Percentiles rank a stretch among this genome's conserved stretches.
phyloP scores from a whole-genome alignment of 2,113 vertebrate genomes.

The Clarias gariepinus region DNA sequence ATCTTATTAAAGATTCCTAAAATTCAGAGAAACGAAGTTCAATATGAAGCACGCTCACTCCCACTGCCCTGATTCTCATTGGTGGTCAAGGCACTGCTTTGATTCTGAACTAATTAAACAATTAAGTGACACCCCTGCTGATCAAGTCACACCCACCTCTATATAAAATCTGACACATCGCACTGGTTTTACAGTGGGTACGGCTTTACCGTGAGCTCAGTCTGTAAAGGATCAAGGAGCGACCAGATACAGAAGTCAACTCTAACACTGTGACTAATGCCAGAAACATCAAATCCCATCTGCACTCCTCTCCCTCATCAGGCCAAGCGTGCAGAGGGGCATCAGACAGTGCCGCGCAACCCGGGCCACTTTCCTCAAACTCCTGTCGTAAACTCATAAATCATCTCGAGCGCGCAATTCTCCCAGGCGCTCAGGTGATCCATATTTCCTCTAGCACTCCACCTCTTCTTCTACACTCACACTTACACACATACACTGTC shows the following conservation, averaged over 20 bases:
- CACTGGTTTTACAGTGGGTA: no score
- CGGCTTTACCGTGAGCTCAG: not conserved
- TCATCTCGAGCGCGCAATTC: slow-evolving; percentile 37
- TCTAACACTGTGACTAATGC: slow-evolving; percentile 19
- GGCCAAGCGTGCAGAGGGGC: slow-evolving; percentile 11
- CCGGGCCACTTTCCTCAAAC: slow-evolving; percentile 21
- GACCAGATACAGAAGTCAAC: slow-evolving; percentile 18
- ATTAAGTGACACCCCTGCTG: not conserved
- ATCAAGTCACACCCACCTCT: no score
- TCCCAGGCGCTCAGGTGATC: slow-evolving; percentile 36
- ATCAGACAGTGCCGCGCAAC: slow-evolving; percentile 7
- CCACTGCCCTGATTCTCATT: not conserved
- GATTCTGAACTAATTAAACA: not conserved
- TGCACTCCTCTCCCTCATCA: slow-evolving; percentile 5
- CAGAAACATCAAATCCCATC: slow-evolving; percentile 33
- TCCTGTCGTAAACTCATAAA: slow-evolving; percentile 41
- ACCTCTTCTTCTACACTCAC: not conserved
- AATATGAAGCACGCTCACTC: not conserved
- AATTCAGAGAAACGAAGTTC: not conserved
- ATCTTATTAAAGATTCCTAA: not conserved
- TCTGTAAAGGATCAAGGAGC: not conserved
- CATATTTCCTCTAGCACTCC: slow-evolving; percentile 36
- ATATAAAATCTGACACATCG: not conserved
- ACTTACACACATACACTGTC: not conserved
- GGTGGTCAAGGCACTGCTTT: not conserved